These are phyloP conservation scores for Panurus biarmicus DNA, from an alignment of 2,113 vertebrate genomes.

Conservation along the genomic window DNA sequence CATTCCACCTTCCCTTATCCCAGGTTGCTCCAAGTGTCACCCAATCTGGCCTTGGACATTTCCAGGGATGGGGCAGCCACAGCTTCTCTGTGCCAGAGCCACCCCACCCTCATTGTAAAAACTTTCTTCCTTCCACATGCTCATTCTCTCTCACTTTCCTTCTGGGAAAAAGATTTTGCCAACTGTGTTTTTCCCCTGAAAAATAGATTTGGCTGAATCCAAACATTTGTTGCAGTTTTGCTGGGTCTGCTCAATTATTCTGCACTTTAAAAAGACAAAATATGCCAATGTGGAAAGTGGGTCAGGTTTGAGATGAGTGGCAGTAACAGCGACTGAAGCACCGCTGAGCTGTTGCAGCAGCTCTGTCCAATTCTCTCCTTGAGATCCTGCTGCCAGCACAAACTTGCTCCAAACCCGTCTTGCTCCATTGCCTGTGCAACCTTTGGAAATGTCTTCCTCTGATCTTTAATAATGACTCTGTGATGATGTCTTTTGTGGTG, in stretches of 20 bases:
- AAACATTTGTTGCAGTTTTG: background rate
- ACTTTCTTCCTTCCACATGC: background rate
- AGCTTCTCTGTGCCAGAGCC: background rate
- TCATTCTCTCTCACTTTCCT: background rate
- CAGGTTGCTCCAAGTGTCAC: background rate
- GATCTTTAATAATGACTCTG: background rate
- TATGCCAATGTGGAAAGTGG: conserved; percentile 44
- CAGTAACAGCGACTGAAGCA: background rate
- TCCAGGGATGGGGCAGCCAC: background rate
- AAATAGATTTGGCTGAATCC: background rate
- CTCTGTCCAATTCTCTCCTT: background rate
- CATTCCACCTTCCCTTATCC: background rate
- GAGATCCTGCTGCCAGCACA: background rate
- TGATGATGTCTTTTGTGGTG: background rate
- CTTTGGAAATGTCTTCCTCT: conserved; percentile 17
- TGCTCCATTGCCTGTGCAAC: background rate
- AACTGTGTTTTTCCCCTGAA: background rate
- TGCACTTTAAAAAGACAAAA: background rate
- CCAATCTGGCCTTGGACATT: background rate
- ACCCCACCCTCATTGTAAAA: background rate
- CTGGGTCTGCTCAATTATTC: conserved; percentile 18
- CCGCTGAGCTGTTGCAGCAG: background rate
- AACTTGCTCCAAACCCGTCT: background rate
- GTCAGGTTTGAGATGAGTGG: conserved; percentile 16
- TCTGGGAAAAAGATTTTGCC: background rate